phyloP scores from a whole-genome alignment of 2,888 invertebrate species.

The Globia sparganii region DNA sequence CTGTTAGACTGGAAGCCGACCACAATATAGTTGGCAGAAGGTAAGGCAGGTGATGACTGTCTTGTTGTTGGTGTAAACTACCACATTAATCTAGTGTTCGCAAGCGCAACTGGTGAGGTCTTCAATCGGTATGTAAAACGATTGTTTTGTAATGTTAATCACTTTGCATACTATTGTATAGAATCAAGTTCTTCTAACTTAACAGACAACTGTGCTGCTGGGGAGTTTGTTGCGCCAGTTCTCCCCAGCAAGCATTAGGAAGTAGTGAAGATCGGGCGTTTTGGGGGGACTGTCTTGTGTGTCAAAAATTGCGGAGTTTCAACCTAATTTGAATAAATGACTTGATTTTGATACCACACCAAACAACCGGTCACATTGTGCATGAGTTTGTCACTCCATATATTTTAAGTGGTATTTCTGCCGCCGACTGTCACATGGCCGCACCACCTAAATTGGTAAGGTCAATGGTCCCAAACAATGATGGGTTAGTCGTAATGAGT shows the following conservation, averaged over 20 bases:
- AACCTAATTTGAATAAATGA: background rate
- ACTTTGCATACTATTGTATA: background rate
- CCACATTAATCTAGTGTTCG: background rate
- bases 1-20: background rate
- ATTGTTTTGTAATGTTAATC: background rate
- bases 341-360: background rate
- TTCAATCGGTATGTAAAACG: background rate
- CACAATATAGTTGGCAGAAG: background rate
- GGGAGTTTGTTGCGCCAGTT: background rate
- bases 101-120: background rate
- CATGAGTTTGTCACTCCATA: background rate
- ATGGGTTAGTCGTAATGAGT: constrained; percentile 49
- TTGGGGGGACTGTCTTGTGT: background rate
- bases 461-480: constrained; percentile 61
- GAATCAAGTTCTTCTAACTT: background rate
- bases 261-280: background rate
- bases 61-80: background rate
- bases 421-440: background rate
- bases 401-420: constrained; percentile 45
- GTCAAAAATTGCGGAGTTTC: too few species aligned
- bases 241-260: background rate
- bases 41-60: too few species aligned
- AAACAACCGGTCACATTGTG: background rate
- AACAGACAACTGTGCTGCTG: background rate
- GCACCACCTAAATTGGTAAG: constrained; percentile 56